phyloP scores from a whole-genome alignment of 2,113 vertebrate genomes.

The Todiramphus chloris region DNA sequence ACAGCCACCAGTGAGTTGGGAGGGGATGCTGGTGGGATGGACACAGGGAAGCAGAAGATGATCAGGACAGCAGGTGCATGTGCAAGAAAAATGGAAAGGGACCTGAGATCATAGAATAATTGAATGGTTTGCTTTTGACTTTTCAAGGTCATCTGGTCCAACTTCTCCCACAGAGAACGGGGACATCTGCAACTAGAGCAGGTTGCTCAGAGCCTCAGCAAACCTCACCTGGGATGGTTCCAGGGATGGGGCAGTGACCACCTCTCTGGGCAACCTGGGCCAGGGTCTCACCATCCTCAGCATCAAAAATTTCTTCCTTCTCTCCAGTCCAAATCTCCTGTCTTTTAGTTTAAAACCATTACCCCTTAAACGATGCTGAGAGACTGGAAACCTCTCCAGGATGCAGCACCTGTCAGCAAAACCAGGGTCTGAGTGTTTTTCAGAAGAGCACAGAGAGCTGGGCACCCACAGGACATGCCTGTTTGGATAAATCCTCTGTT shows the following conservation, averaged over 20 bases:
- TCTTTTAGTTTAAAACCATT: not conserved
- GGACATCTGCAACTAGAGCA: not conserved
- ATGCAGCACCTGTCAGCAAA: not conserved
- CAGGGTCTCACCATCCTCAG: not conserved
- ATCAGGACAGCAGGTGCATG: fast-evolving
- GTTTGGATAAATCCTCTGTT: not conserved
- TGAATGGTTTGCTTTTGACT: not conserved
- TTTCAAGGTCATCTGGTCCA: not conserved
- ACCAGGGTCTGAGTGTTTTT: not conserved
- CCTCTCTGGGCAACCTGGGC: not conserved
- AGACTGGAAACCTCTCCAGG: not conserved
- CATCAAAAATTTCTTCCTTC: not conserved
- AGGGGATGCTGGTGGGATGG: not conserved
- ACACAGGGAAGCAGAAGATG: not conserved
- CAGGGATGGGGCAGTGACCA: not conserved
- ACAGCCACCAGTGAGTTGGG: fast-evolving
- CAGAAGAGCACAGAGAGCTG: not conserved
- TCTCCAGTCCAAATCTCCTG: not conserved
- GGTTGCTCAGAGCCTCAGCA: not conserved
- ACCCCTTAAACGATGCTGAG: not conserved
- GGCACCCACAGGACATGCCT: not conserved
- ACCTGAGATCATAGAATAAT: not conserved
- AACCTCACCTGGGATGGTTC: not conserved
- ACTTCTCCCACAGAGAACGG: not conserved
- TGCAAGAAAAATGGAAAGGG: not conserved